Evolutionary conservation across 2,113 vertebrate species (phyloP), one percentile per base, ranked within the genome.

Genomic region (Burhinus oedicnemus): DNA sequence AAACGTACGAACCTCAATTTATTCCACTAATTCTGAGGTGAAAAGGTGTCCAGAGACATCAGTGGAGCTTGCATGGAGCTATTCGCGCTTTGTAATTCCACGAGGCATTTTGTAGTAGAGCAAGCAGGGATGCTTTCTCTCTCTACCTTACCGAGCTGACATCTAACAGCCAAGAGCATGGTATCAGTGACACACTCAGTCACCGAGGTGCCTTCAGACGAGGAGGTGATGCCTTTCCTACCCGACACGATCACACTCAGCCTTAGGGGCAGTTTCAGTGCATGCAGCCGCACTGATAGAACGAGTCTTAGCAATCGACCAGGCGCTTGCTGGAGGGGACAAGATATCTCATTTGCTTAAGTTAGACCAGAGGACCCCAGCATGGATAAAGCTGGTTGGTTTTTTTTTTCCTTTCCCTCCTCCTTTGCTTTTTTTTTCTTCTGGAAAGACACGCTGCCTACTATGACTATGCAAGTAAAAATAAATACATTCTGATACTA

Each of bases 401-500:
- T 25, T n/a, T 20, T 19, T 5, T 34, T 8, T 38, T 6, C 11
- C 8, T 21, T 29, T 19, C 3, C 11, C 12, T 26, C 12, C 54
- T 75, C 47, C 30, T 42, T 29, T 40, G 32, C n/a, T 45, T 47
- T 54, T 72, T 71, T 72, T 29, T 49, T 49, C 15, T 52, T 11
- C 27, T 55, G 16, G 40, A 81, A 79, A 90, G 58, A 82, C 42
- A 72, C 0, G 2, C 44, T 91, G 52, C 61, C 47, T 71, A 34
- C 87, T 91, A 82, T 91, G 93, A 96, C 92, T 96, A 45, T 76
- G 93, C 94, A 98, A 96, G 95, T 80, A 79, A 94, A 94, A 96
- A 97, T 88, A 95, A 97, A 96, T 96, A 78, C 85, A 84, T 97
- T 95, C 77, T 95, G 96, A 96, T 97, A 91, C 93, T 95, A 76